Evolutionary conservation across 2,888 invertebrate genomes (phyloP), one percentile per base, ranked within the genome.

Genomic region (Uloborus plumipes): DNA sequence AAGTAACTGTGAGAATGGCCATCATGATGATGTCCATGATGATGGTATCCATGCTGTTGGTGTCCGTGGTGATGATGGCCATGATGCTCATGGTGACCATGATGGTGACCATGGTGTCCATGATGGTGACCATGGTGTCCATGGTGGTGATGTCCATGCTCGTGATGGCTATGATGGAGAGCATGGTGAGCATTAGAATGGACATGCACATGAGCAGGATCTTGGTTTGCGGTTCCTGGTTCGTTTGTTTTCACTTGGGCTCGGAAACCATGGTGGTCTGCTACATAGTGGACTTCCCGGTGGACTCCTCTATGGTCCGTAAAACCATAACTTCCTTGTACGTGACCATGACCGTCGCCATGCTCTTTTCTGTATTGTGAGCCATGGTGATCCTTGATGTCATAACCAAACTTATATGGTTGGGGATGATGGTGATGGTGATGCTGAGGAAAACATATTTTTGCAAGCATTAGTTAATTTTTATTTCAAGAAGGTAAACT

Each of bases 281-380:
- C 73, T 14, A 73, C 62, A 18, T 80, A 80, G 55, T 80, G 62
- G 16, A 80, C 79, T n/a, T 73, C 62, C 7, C 79, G 59, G 20
- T 80, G 73, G 16, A 80, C 69, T 3, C 79, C 79, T n/a, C 73
- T 39, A n/a, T 73, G 62, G 55, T 80, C 79, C 14, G 79, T 80
- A 51, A 80, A 80, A 3, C 79, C 79, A 15, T 80, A 80, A 50
- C 79, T 80, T 26, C 79, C 79, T 16, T 73, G 67, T 2, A 74
- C 79, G n/a, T 80, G 31, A 0, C 78, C 78, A 15, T 71, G 71
- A 14, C 79, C 79, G 26, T 73, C 69, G 2, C 79, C 79, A 9
- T 73, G 73, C 50, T 80, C 79, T 15, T 80, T 67, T 49, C 79
- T 61, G 31, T 80, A 69, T 31, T 80, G 79, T 2, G 51, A 39